Evolutionary conservation across 2,113 vertebrate genomes (phyloP).

Genomic region (Eurypyga helias): DNA sequence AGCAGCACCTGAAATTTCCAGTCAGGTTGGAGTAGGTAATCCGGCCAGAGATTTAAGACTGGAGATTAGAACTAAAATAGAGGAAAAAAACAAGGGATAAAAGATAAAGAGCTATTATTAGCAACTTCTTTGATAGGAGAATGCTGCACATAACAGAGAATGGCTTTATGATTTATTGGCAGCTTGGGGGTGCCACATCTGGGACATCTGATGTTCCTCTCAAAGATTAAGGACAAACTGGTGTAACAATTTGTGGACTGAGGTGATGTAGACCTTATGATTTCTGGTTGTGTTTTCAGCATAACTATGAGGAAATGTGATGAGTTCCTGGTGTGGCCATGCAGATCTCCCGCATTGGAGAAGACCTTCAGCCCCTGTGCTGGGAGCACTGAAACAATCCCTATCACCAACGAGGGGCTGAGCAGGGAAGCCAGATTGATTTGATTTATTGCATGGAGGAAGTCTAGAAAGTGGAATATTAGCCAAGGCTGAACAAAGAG

Average conservation of each 20-base stretch:
- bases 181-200: not conserved
- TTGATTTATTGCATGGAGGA: not conserved
- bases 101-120: not conserved
- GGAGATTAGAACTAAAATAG: not conserved
- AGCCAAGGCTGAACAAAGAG: constrained; percentile 8
- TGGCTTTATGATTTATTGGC: not conserved
- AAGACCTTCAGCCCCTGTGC: not conserved
- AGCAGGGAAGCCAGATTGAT: not conserved
- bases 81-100: not conserved
- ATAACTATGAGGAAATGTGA: rapidly evolving
- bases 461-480: constrained; percentile 39
- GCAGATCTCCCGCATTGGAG: not conserved
- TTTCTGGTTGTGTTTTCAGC: not conserved
- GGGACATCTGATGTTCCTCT: not conserved
- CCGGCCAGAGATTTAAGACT: not conserved
- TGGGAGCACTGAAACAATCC: not conserved
- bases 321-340: not conserved
- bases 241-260: not conserved
- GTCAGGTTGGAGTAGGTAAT: not conserved
- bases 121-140: not conserved
- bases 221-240: not conserved
- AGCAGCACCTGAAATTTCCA: not conserved
- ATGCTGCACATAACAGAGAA: not conserved
- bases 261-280: not conserved
- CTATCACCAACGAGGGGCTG: rapidly evolving